Evolutionary conservation across 2,113 vertebrate genomes (phyloP).

Genomic region (Dromaius novaehollandiae): DNA sequence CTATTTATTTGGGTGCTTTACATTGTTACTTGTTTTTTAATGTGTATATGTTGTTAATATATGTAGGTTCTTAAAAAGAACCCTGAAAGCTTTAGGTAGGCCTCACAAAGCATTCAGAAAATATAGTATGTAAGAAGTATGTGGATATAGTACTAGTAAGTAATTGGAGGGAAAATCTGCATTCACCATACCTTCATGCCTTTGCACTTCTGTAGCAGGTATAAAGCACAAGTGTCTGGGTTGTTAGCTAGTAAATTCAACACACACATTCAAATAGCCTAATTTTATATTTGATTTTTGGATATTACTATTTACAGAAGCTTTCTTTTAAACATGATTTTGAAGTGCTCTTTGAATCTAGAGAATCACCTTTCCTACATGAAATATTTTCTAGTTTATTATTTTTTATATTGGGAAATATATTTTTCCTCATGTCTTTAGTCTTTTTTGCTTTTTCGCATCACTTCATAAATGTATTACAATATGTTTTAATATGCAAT

Average conservation of each 20-base stretch:
- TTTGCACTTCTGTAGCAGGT: neutral
- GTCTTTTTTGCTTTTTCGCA: neutral
- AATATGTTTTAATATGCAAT: neutral
- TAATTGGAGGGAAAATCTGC: neutral
- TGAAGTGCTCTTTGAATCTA: neutral
- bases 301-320: neutral
- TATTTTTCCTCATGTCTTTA: neutral
- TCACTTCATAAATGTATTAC: neutral
- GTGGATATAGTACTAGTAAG: neutral
- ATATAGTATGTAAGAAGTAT: neutral
- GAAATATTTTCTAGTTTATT: neutral
- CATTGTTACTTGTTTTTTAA: rapidly evolving
- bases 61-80: neutral
- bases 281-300: neutral
- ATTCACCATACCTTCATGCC: neutral
- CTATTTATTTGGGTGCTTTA: neutral
- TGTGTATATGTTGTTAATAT: neutral
- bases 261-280: neutral
- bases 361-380: neutral
- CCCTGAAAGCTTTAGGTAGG: neutral
- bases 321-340: neutral
- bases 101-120: neutral
- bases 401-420: neutral
- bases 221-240: neutral
- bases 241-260: neutral